Evolutionary conservation across 2,113 vertebrate species (phyloP).

Genomic region (Neolamprologus falcicula): DNA sequence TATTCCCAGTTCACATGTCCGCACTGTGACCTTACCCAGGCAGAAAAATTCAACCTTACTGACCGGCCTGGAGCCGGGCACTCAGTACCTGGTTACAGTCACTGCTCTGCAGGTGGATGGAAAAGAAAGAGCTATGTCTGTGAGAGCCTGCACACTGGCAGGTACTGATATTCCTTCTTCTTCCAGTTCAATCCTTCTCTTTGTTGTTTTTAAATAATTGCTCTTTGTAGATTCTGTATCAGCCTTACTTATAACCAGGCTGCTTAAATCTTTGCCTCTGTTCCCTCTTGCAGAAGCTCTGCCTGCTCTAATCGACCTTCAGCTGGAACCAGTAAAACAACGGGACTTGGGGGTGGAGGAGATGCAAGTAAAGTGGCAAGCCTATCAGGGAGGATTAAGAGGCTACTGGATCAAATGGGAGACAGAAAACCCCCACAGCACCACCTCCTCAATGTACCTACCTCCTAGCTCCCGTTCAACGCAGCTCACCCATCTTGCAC

Average conservation of each 20-base stretch:
- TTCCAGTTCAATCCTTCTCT: not conserved
- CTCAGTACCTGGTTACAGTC: constrained; percentile 84
- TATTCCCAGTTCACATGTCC: constrained; percentile 59
- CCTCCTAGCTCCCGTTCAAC: constrained; percentile 41
- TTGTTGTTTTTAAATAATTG: not conserved
- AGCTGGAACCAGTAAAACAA: constrained; percentile 11
- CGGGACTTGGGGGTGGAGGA: constrained; percentile 46
- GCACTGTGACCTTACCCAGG: constrained; percentile 53
- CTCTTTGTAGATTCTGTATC: not conserved
- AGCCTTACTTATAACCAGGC: not conserved
- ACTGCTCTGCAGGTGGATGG: constrained; percentile 75
- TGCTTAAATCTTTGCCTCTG: not conserved
- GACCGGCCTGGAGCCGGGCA: constrained; percentile 71
- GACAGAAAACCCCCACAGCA: not conserved
- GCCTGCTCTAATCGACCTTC: constrained; percentile 48
- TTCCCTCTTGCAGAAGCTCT: not conserved
- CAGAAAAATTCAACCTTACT: constrained; percentile 70
- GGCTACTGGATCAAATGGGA: constrained; percentile 76
- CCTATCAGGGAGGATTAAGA: constrained; percentile 34
- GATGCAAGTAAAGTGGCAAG: constrained; percentile 68
- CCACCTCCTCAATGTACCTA: constrained; percentile 41
- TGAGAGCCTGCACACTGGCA: constrained; percentile 80
- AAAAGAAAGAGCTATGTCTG: constrained; percentile 77
- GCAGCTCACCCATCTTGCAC: constrained; percentile 47
- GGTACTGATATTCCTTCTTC: constrained; percentile 34